Percentiles rank a stretch among this genome's conserved stretches.
These are phyloP conservation scores for Elachura formosa DNA, from an alignment of 2,113 vertebrate species.

Conservation along the genomic window DNA sequence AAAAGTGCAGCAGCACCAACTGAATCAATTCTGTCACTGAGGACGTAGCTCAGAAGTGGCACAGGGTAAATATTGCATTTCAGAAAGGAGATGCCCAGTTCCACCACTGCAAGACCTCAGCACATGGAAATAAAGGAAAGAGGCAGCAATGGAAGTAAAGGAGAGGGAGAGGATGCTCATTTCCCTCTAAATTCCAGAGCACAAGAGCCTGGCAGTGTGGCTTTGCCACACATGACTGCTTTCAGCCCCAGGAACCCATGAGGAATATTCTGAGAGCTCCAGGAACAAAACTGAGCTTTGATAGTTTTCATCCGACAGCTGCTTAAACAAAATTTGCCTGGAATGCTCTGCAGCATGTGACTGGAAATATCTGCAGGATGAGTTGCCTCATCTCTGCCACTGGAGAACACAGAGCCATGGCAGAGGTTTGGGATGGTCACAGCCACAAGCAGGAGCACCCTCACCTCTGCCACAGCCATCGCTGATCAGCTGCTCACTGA, in stretches of 20 bases:
- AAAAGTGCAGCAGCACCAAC: slow-evolving; percentile 41
- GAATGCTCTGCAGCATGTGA: slow-evolving; percentile 66
- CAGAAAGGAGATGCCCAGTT: neutral
- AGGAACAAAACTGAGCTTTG: slow-evolving; percentile 74
- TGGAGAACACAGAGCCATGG: neutral
- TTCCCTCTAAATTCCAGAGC: slow-evolving; percentile 20
- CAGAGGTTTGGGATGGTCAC: neutral
- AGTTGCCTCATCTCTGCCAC: accelerated
- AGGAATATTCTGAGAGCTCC: slow-evolving; percentile 71
- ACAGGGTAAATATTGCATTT: neutral
- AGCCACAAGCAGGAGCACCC: neutral
- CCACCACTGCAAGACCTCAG: neutral
- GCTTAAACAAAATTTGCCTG: slow-evolving; percentile 57
- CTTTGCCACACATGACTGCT: slow-evolving; percentile 66
- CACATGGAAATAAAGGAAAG: neutral
- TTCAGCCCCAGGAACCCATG: slow-evolving; percentile 69
- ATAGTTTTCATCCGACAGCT: slow-evolving; percentile 68
- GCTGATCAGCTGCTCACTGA: accelerated
- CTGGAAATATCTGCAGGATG: neutral
- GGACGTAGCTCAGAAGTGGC: neutral
- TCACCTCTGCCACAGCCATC: neutral
- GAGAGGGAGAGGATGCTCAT: slow-evolving; percentile 27
- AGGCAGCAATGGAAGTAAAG: slow-evolving; percentile 4
- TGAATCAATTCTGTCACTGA: slow-evolving; percentile 17
- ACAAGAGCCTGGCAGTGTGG: slow-evolving; percentile 55